phyloP scores from a whole-genome alignment of 2,888 invertebrate genomes.

The Agrotis puta region DNA sequence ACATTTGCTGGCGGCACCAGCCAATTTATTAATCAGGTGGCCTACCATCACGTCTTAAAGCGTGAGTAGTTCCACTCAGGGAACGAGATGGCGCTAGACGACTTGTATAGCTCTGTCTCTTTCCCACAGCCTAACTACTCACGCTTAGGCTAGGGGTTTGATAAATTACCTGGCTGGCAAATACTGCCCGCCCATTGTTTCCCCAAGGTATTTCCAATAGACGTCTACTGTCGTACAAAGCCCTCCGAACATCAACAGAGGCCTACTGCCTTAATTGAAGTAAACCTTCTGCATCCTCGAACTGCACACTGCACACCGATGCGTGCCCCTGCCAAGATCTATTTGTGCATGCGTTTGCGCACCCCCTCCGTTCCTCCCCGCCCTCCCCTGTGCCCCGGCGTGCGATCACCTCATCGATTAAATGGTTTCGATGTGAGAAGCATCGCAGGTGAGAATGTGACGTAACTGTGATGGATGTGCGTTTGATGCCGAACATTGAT shows the following conservation, averaged over 20 bases:
- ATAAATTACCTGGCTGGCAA: background rate
- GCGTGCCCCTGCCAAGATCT: slow-evolving; percentile 75
- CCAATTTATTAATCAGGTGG: too few species aligned
- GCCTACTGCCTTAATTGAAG: background rate
- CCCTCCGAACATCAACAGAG: too few species aligned
- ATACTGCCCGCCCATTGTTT: background rate
- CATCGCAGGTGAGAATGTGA: slow-evolving; percentile 54
- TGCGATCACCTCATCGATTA: slow-evolving; percentile 69
- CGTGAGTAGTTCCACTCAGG: too few species aligned
- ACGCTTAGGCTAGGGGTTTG: background rate
- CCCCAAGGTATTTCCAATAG: background rate
- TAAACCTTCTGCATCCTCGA: slow-evolving; percentile 30
- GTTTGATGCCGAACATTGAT: background rate
- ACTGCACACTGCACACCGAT: slow-evolving; percentile 13
- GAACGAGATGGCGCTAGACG: too few species aligned
- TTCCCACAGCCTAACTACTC: too few species aligned
- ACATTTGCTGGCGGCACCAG: too few species aligned
- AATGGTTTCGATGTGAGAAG: slow-evolving; percentile 58
- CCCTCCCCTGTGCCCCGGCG: slow-evolving; percentile 1
- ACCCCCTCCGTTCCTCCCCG: slow-evolving; percentile 19
- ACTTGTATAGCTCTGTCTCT: too few species aligned
- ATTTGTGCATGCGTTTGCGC: slow-evolving; percentile 69
- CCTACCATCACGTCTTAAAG: too few species aligned
- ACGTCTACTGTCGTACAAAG: too few species aligned
- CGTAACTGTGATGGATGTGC: slow-evolving; percentile 7